These are phyloP conservation scores for Tachycineta bicolor DNA, from an alignment of 2,113 vertebrate genomes.

Conservation along the genomic window DNA sequence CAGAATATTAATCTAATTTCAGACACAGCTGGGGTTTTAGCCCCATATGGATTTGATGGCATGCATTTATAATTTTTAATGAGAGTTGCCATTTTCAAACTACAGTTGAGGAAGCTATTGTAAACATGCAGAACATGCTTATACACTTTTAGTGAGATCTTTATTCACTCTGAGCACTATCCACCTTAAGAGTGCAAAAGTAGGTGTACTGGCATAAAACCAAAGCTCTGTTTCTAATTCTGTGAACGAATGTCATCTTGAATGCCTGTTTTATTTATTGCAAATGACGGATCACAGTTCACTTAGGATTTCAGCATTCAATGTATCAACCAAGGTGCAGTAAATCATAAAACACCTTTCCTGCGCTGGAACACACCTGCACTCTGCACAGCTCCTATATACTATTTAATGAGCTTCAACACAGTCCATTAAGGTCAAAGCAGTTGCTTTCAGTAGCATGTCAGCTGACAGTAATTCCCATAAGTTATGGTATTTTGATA, in stretches of 20 bases:
- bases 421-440: background rate
- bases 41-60: slow-evolving; percentile 31
- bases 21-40: slow-evolving; percentile 17
- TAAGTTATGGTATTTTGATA: background rate
- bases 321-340: background rate
- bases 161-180: background rate
- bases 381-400: background rate
- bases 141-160: background rate
- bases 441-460: background rate
- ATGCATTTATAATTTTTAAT: slow-evolving; percentile 60
- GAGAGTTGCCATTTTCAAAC: slow-evolving; percentile 36
- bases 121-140: slow-evolving; percentile 25
- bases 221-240: background rate
- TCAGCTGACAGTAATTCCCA: background rate
- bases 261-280: background rate
- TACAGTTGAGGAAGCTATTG: slow-evolving; percentile 30
- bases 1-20: background rate
- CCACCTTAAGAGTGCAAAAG: background rate
- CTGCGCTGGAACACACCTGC: background rate
- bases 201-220: background rate
- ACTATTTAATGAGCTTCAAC: background rate
- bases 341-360: background rate
- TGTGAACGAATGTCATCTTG: background rate
- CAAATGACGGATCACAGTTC: background rate
- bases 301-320: background rate